phyloP scores from a whole-genome alignment of 2,113 vertebrate species.

The Pterocles gutturalis region DNA sequence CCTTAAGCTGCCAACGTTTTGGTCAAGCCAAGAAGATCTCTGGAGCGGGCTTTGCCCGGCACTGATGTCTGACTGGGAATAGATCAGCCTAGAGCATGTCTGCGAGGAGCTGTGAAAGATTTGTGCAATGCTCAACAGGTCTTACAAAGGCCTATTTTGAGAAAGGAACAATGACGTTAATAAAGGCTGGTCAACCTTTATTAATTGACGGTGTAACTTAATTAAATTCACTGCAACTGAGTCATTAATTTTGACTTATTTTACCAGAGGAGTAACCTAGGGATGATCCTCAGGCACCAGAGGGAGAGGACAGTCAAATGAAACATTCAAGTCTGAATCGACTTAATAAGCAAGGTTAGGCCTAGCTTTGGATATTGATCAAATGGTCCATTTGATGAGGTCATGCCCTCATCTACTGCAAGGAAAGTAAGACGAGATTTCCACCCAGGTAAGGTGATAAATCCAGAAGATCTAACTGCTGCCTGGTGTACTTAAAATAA shows the following conservation, averaged over 20 bases:
- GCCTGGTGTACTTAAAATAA: neutral
- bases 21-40: neutral
- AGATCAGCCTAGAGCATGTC: accelerated
- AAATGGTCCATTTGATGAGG: neutral
- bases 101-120: accelerated
- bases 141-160: neutral
- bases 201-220: neutral
- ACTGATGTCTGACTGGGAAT: accelerated
- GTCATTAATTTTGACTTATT: neutral
- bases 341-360: neutral
- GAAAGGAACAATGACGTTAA: neutral
- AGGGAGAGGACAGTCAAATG: neutral
- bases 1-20: neutral
- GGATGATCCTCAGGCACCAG: neutral
- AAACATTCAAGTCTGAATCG: neutral
- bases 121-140: neutral
- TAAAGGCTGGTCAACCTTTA: neutral
- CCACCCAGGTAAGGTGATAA: neutral
- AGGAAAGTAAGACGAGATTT: neutral
- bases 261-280: neutral
- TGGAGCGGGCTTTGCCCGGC: accelerated
- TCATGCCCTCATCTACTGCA: neutral
- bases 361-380: neutral
- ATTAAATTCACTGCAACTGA: neutral
- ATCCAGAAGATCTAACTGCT: neutral